Percentiles rank a stretch among this genome's conserved stretches.
Conservation (phyloP, 2,797 vertebrate species). For the Morus bassanus region DNA sequence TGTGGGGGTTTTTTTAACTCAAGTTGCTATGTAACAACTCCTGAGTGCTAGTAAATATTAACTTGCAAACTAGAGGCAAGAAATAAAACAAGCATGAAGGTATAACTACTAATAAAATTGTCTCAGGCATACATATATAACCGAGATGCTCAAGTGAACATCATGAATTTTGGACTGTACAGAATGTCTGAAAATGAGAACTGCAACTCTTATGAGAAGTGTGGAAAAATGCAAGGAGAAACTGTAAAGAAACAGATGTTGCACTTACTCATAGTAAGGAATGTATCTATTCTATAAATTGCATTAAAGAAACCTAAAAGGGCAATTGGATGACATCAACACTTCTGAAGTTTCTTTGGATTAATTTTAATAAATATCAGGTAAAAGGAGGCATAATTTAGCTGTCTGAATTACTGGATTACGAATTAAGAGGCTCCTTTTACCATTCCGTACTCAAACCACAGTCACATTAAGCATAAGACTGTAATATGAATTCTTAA, state of each 20-base stretch:
- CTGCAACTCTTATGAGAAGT: background rate
- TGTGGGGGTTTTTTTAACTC: background rate
- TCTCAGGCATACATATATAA: background rate
- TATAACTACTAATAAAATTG: background rate
- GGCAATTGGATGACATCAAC: background rate
- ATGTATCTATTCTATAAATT: background rate
- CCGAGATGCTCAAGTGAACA: background rate
- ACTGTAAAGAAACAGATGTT: conserved; percentile 9
- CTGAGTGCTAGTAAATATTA: background rate
- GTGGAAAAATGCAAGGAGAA: conserved; percentile 23
- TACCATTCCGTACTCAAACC: conserved; percentile 38
- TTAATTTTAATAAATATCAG: conserved; percentile 45
- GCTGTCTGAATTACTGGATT: conserved; percentile 55
- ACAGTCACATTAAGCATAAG: conserved; percentile 14
- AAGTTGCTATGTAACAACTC: background rate
- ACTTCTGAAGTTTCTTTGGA: background rate
- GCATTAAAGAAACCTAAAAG: conserved; percentile 40
- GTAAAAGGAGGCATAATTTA: conserved; percentile 56
- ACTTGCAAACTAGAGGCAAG: background rate
- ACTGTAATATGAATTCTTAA: conserved; percentile 55
- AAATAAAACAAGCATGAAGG: background rate
- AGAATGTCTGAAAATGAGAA: conserved; percentile 3
- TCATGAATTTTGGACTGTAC: background rate
- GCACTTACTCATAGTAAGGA: background rate
- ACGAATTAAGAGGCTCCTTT: conserved; percentile 45